Conservation (phyloP, 1,140 invertebrate genomes). For the Leptinotarsa texana region DNA sequence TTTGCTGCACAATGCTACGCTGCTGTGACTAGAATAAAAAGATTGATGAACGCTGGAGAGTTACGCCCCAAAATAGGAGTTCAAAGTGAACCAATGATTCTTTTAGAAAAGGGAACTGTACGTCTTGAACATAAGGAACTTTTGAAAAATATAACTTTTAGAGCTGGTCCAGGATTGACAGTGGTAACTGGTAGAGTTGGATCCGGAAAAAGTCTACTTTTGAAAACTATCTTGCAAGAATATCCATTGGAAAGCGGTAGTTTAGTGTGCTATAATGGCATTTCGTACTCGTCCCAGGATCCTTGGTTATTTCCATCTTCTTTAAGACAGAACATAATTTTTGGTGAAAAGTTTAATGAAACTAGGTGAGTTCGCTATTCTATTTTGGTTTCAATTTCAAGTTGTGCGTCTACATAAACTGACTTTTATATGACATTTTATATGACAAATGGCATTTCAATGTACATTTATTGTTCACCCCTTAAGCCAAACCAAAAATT, state of each 20-base stretch:
- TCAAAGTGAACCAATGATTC: constrained; percentile 22
- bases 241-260: constrained; percentile 65
- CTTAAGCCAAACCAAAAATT: too few relatives aligned
- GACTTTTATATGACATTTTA: too few relatives aligned
- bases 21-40: constrained; percentile 39
- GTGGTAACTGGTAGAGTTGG: constrained; percentile 80
- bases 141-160: constrained; percentile 62
- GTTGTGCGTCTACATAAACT: neutral
- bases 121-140: constrained; percentile 54
- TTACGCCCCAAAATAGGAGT: constrained; percentile 25
- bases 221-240: constrained; percentile 75
- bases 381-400: neutral
- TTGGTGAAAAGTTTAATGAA: constrained; percentile 56
- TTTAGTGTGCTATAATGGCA: constrained; percentile 65
- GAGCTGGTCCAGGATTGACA: constrained; percentile 65
- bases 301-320: constrained; percentile 74
- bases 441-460: neutral
- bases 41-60: constrained; percentile 41
- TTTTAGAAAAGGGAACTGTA: constrained; percentile 43
- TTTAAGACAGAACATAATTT: constrained; percentile 67
- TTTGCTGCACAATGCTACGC: constrained; percentile 58
- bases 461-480: too few relatives aligned
- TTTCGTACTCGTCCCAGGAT: constrained; percentile 81
- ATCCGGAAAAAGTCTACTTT: constrained; percentile 76
- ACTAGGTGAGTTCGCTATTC: constrained; percentile 58